Evolutionary conservation across 2,888 invertebrate genomes (phyloP), one percentile per base, ranked within the genome.

Genomic region (Pheosia gnoma): DNA sequence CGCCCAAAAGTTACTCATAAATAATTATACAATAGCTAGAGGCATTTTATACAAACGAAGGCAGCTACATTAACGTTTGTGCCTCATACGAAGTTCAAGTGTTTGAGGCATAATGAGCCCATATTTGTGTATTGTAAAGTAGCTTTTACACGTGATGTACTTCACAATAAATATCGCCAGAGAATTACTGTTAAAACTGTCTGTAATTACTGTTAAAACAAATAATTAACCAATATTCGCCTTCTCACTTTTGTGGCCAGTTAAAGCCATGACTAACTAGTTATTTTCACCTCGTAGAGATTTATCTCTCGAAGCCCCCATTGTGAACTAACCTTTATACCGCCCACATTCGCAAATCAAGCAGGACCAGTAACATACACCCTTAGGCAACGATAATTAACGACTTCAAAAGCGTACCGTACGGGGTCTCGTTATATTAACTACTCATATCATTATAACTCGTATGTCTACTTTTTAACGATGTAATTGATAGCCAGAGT

Each of bases 401-500:
- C 58, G 72, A 77, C 77, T 66, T 75, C 75, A 75, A 75, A 75
- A 75, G 59, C 36, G 9, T 13, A 52, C n/a, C 13, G 25, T 43
- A 9, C 25, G 13, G 37, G 63, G 52, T 53, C 67, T 64, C 62
- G 60, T 68, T 62, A 57, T 57, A 45, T 57, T 57, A 57, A 57
- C 57, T 55, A 54, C n/a, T 49, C 54, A 37, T 57, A 62, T 58
- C 65, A 61, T 63, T 59, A 59, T 64, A 57, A 39, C 52, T 57
- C 47, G 41, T 56, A 11, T 25, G 57, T 43, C 45, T 43, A 36
- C 11, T 69, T 74, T 75, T 72, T 75, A 75, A 75, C 71, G 63
- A 77, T 77, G 75, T 77, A 75, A 75, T 62, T 59, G 78, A 75
- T 77, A 77, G 59, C 61, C 0, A 4, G 41, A 36, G 55, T 59